Percentiles rank a stretch among this genome's conserved stretches.
Conservation (phyloP, 2,888 invertebrate species). For the Parnassius smintheus region DNA sequence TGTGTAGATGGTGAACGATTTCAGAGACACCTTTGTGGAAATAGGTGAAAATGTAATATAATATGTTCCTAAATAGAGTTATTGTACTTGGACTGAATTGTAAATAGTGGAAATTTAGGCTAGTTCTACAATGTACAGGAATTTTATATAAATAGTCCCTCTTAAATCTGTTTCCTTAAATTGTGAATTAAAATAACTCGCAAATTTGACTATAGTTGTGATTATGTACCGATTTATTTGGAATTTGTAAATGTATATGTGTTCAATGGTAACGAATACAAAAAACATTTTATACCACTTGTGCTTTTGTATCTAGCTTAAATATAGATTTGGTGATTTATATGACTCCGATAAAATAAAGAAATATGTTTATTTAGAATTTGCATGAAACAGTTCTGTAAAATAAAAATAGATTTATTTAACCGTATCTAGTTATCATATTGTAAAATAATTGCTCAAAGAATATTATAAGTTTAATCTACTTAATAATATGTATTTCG, state of each 20-base stretch:
- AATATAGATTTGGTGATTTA: too few species aligned
- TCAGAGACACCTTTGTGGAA: conserved; percentile 32
- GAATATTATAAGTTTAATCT: conserved; percentile 10
- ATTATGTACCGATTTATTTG: too few species aligned
- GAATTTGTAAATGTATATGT: too few species aligned
- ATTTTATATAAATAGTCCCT: conserved; percentile 1
- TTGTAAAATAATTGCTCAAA: conserved; percentile 27
- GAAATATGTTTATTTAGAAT: too few species aligned
- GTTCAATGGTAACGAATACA: too few species aligned
- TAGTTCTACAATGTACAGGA: conserved; percentile 33
- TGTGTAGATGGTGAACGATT: conserved; percentile 17
- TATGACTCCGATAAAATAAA: too few species aligned
- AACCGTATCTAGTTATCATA: conserved; percentile 9
- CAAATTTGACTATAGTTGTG: too few species aligned
- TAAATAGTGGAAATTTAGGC: conserved; percentile 38
- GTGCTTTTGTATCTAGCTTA: too few species aligned
- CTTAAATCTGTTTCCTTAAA: too few species aligned
- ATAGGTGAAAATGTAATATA: conserved; percentile 47
- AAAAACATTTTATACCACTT: too few species aligned
- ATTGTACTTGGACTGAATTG: conserved; percentile 42
- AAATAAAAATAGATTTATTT: conserved; percentile 13
- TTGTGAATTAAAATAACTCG: too few species aligned
- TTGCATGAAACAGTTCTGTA: background rate
- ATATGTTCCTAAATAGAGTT: conserved; percentile 55
- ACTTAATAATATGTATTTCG: conserved; percentile 11